Conservation (phyloP, 2,888 invertebrate species). For the Uropetala carovei region DNA sequence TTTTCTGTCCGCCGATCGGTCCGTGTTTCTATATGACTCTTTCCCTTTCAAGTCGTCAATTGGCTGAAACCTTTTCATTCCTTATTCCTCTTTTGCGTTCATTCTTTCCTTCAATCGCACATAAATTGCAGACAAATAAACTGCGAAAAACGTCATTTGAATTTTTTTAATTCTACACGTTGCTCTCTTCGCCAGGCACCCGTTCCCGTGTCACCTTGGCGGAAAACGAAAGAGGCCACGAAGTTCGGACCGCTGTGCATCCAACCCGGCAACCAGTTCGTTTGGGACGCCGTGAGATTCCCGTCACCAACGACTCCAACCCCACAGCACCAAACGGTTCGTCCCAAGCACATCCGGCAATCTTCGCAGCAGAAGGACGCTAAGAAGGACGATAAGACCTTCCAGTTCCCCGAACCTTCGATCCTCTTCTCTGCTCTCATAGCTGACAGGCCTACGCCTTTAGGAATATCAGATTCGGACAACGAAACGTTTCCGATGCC, state of each 20-base stretch:
- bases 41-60: too few species aligned
- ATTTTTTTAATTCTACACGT: neutral
- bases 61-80: neutral
- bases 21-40: too few species aligned
- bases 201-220: slow-evolving; percentile 69
- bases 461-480: neutral
- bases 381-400: neutral
- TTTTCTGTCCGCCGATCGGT: too few species aligned
- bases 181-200: slow-evolving; percentile 70
- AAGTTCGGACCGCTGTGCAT: slow-evolving; percentile 72
- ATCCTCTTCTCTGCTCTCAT: slow-evolving; percentile 30
- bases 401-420: slow-evolving; percentile 2
- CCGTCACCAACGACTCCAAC: slow-evolving; percentile 63
- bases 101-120: neutral
- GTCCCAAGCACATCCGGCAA: slow-evolving; percentile 42
- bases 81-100: neutral
- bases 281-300: slow-evolving; percentile 72
- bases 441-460: neutral
- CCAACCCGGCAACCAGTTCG: slow-evolving; percentile 71
- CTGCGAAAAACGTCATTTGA: neutral
- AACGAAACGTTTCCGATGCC: neutral
- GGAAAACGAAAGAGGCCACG: slow-evolving; percentile 70
- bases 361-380: slow-evolving; percentile 8
- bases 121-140: neutral
- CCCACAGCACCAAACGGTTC: slow-evolving; percentile 57